These are phyloP conservation scores for Lota lota DNA, from an alignment of 2,113 vertebrate species.

Conservation along the genomic window DNA sequence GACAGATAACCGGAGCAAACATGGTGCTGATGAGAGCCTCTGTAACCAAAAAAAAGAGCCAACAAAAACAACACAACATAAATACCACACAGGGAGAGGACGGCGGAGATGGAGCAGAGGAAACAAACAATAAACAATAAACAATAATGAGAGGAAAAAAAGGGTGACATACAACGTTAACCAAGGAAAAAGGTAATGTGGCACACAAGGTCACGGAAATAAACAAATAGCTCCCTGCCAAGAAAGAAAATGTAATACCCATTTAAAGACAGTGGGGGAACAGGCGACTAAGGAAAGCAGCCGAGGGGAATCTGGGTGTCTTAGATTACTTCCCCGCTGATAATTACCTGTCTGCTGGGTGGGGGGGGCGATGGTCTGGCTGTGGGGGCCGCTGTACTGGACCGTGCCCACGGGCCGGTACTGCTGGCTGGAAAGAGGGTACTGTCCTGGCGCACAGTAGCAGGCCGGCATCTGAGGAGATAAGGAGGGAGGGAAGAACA, in stretches of 20 bases:
- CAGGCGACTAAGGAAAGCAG: too few species aligned
- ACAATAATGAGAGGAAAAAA: slow-evolving; percentile 4
- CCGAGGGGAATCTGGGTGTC: too few species aligned
- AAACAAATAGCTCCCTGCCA: too few species aligned
- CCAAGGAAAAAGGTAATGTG: background rate
- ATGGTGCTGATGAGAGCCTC: slow-evolving; percentile 16
- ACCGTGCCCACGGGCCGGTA: slow-evolving; percentile 78
- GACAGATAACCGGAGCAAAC: slow-evolving; percentile 21
- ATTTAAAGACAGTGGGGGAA: too few species aligned
- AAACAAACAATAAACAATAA: background rate
- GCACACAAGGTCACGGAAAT: too few species aligned
- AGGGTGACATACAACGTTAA: background rate
- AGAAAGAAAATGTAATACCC: too few species aligned
- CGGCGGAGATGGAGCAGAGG: background rate
- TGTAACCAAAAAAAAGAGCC: background rate
- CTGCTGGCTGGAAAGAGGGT: slow-evolving; percentile 76
- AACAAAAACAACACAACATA: background rate
- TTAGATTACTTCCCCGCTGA: too few species aligned
- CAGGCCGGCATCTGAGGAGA: slow-evolving; percentile 75
- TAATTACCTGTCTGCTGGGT: slow-evolving; percentile 79
- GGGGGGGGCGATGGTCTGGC: slow-evolving; percentile 78
- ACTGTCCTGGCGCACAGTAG: slow-evolving; percentile 81
- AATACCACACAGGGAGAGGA: background rate
- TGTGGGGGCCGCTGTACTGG: slow-evolving; percentile 79
- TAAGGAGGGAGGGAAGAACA: background rate